These are phyloP conservation scores for Podabrus alpinus DNA, from an alignment of 2,888 invertebrate genomes.

Conservation along the genomic window DNA sequence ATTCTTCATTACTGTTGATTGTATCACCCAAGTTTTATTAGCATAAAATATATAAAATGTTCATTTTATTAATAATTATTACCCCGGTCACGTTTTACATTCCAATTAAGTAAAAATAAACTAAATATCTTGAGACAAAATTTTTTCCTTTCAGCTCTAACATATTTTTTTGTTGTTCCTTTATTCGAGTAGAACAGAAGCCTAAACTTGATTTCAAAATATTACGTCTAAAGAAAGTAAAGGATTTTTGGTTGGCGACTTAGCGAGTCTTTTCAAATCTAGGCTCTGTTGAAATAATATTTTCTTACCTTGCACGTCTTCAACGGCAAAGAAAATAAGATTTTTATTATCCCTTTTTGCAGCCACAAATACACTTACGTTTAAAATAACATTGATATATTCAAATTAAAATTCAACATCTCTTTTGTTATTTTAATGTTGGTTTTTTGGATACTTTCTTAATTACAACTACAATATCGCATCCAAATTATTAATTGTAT, in stretches of 20 bases:
- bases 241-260: constrained; percentile 5
- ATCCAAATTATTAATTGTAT: too few species aligned
- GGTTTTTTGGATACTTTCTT: too few species aligned
- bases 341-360: neutral
- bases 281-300: constrained; percentile 22
- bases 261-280: constrained; percentile 14
- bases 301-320: constrained; percentile 12
- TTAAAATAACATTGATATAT: neutral
- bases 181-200: constrained; percentile 1
- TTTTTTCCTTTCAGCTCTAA: neutral
- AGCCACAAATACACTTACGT: neutral
- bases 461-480: neutral
- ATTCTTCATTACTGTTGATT: constrained; percentile 34
- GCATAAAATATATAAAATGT: constrained; percentile 6
- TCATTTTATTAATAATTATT: constrained; percentile 11
- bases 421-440: neutral
- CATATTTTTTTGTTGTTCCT: neutral
- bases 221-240: constrained; percentile 2
- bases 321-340: neutral
- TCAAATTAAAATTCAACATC: neutral
- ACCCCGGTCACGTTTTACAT: neutral
- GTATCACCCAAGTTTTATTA: constrained; percentile 18
- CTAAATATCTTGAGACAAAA: neutral
- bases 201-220: neutral
- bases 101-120: neutral